Conservation (phyloP, 2,888 invertebrate genomes). For the Sympetrum striolatum region DNA sequence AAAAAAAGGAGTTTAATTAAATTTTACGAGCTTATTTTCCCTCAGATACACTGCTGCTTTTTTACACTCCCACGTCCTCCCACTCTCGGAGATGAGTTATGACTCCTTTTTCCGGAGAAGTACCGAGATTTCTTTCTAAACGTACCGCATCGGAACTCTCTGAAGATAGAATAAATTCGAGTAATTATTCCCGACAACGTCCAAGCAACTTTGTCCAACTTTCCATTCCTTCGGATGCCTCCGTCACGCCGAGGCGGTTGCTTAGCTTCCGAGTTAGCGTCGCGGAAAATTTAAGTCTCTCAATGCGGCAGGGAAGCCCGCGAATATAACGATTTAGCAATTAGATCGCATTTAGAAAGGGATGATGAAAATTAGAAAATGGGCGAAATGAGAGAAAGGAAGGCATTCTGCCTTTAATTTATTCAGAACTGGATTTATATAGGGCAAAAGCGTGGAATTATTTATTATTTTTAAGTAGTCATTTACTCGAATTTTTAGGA, state of each 20-base stretch:
- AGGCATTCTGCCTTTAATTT: neutral
- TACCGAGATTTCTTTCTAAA: neutral
- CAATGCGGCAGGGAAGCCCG: neutral
- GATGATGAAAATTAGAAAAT: neutral
- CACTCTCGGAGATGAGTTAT: neutral
- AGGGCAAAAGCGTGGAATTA: no score
- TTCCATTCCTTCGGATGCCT: neutral
- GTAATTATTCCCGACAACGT: neutral
- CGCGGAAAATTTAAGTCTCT: neutral
- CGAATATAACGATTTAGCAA: neutral
- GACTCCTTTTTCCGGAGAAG: neutral
- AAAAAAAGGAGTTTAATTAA: conserved; percentile 13
- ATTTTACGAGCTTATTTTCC: neutral
- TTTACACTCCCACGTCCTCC: neutral
- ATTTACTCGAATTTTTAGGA: no score
- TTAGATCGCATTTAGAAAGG: neutral
- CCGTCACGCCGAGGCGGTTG: neutral
- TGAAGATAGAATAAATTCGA: neutral
- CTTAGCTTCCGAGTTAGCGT: neutral
- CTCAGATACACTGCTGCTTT: neutral
- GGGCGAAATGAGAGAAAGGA: neutral
- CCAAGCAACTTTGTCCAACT: neutral
- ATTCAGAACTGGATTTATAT: no score
- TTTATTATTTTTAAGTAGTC: no score
- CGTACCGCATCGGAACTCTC: neutral